Evolutionary conservation across 1,140 invertebrate genomes (phyloP), one percentile per base, ranked within the genome.

Genomic region (Listronotus oregonensis): DNA sequence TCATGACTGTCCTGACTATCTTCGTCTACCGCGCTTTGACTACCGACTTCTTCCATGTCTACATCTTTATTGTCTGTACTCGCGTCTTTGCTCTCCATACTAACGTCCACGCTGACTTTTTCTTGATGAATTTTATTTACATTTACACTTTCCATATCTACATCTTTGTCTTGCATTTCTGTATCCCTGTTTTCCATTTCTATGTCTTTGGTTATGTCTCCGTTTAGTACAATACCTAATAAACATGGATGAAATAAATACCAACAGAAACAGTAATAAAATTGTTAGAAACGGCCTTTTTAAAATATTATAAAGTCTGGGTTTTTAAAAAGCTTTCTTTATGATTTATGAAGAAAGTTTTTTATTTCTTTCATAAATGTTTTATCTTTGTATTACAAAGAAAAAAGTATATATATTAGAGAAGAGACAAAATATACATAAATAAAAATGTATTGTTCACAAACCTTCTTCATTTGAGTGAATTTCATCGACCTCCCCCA

Each of bases 401-500:
- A 27, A 27, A 27, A 27, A 27, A 27, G 21, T 3, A 27, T 27
- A 27, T 1, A 27, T 27, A 3, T 27, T 3, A 27, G 21, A 27
- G 5, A 27, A 27, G 21, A 27, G 21, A 27, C 21, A 3, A 27
- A 27, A 27, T 27, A 59, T 66, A 17, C 32, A 11, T n/a, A 21
- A 17, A 11, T 17, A 21, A 46, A 14, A 12, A 50, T 8, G 15
- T 50, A 52, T 21, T 51, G 4, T 17, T 39, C 0, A 50, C 44
- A 15, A 67, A 71, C 70, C 71, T 69, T 78, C 77, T 70, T 78
- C 77, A 66, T 76, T 78, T 37, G 76, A 76, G 69, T 74, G 76
- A 21, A 77, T 69, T 57, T 78, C 76, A 50, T 78, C 77, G 27
- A 78, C 72, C 69, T 78, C 77, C 21, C 77, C 77, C 77, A 78